Conservation (phyloP, 2,113 vertebrate genomes). For the Mastomys coucha region DNA sequence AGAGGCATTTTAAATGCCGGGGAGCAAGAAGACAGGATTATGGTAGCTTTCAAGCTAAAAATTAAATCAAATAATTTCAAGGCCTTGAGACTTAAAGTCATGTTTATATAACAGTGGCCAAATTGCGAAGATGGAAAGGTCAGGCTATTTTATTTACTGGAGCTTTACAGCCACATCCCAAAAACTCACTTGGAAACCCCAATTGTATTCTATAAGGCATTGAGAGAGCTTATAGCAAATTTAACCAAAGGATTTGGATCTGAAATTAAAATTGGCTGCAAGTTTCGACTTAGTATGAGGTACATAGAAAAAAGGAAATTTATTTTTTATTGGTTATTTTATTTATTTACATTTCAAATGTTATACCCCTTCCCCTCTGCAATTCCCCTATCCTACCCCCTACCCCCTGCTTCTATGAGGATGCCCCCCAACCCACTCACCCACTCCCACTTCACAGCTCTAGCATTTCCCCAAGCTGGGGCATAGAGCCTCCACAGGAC, state of each 20-base stretch:
- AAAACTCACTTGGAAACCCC: neutral
- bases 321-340: neutral
- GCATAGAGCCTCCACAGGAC: no score
- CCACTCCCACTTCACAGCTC: no score
- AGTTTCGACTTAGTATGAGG: neutral
- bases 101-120: conserved; percentile 36
- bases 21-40: conserved; percentile 65
- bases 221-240: conserved; percentile 19
- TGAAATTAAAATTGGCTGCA: conserved; percentile 42
- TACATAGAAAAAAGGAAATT: conserved; percentile 7
- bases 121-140: neutral
- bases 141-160: conserved; percentile 8
- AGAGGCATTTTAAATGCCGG: conserved; percentile 65
- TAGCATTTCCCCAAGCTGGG: no score
- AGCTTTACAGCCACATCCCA: neutral
- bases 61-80: conserved; percentile 61
- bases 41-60: conserved; percentile 47
- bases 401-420: no score
- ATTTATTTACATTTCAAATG: no score
- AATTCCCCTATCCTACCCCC: no score
- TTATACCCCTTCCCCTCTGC: no score
- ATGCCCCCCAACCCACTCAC: no score
- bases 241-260: conserved; percentile 42
- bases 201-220: neutral
- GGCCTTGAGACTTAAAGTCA: conserved; percentile 37